Evolutionary conservation across 2,797 vertebrate genomes (phyloP).

Genomic region (Synaphobranchus kaupii): DNA sequence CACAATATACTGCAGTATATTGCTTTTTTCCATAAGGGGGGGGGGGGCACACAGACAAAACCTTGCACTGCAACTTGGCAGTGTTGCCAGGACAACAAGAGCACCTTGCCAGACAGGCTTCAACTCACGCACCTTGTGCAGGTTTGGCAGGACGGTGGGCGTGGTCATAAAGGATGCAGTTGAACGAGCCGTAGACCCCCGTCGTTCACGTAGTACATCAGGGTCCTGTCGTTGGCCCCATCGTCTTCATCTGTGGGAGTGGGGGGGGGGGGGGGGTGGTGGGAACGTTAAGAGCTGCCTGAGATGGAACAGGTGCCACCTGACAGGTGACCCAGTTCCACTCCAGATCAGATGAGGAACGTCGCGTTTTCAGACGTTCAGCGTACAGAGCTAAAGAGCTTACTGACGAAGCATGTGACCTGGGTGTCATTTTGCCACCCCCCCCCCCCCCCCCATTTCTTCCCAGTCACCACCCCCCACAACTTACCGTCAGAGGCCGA

Average conservation of each 20-base stretch:
- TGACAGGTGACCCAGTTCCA: not conserved
- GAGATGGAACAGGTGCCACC: not conserved
- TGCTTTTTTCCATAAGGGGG: too few species aligned
- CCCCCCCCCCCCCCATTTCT: not conserved
- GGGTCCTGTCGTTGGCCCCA: conserved; percentile 78
- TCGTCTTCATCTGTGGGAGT: conserved; percentile 83
- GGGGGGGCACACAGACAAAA: too few species aligned
- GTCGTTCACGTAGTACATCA: conserved; percentile 98
- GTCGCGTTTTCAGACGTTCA: not conserved
- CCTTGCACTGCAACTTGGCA: not conserved
- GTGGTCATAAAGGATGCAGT: conserved; percentile 93
- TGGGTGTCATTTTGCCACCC: not conserved
- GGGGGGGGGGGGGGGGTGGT: not conserved
- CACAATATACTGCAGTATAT: too few species aligned
- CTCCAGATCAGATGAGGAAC: not conserved
- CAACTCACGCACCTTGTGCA: conserved; percentile 81
- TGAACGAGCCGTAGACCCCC: conserved; percentile 95
- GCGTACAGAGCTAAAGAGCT: not conserved
- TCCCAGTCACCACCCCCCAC: too few species aligned
- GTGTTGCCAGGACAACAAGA: not conserved
- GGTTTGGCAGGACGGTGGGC: conserved; percentile 84
- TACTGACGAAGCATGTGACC: not conserved
- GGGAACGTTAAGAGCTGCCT: not conserved
- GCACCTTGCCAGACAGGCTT: not conserved
- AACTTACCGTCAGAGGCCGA: conserved; percentile 75